These are phyloP conservation scores for Tachysurus fulvidraco DNA, from an alignment of 2,113 vertebrate species.

Conservation along the genomic window DNA sequence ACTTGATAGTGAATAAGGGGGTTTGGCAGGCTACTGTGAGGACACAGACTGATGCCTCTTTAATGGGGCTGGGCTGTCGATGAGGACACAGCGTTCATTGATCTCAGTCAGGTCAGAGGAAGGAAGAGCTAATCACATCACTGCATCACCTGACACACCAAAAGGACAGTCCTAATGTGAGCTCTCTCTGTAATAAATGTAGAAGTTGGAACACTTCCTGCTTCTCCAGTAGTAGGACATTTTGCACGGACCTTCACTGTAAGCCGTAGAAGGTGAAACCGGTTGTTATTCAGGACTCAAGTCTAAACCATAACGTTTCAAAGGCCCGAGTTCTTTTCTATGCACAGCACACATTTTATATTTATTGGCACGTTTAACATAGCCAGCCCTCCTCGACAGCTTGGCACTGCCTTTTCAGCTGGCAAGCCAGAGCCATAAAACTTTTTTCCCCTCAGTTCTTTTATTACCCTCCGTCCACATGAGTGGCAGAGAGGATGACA, in stretches of 20 bases:
- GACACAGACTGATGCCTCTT: slow-evolving; percentile 38
- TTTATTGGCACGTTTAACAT: slow-evolving; percentile 42
- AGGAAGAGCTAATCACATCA: slow-evolving; percentile 41
- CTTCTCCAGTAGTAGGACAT: background rate
- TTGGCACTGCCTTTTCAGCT: slow-evolving; percentile 40
- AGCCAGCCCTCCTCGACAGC: slow-evolving; percentile 28
- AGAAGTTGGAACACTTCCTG: slow-evolving; percentile 1
- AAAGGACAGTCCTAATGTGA: slow-evolving; percentile 11
- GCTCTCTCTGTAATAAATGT: background rate
- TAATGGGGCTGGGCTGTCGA: slow-evolving; percentile 46
- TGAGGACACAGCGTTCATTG: slow-evolving; percentile 43
- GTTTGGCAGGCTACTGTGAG: slow-evolving; percentile 31
- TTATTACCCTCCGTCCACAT: slow-evolving; percentile 49
- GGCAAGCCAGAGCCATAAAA: slow-evolving; percentile 45
- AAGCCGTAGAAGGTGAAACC: background rate
- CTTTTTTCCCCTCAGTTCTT: slow-evolving; percentile 27
- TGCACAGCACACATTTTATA: slow-evolving; percentile 21
- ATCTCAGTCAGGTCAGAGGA: slow-evolving; percentile 43
- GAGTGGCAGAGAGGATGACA: slow-evolving; percentile 50
- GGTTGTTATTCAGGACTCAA: background rate
- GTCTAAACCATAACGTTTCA: slow-evolving; percentile 6
- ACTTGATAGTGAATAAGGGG: slow-evolving; percentile 17
- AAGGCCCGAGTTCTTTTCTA: slow-evolving; percentile 1
- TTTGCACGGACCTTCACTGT: background rate
- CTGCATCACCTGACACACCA: slow-evolving; percentile 3